Percentiles rank a stretch among this genome's conserved stretches.
phyloP scores from a whole-genome alignment of 2,888 invertebrate genomes.

The Malthinus flaveolus region DNA sequence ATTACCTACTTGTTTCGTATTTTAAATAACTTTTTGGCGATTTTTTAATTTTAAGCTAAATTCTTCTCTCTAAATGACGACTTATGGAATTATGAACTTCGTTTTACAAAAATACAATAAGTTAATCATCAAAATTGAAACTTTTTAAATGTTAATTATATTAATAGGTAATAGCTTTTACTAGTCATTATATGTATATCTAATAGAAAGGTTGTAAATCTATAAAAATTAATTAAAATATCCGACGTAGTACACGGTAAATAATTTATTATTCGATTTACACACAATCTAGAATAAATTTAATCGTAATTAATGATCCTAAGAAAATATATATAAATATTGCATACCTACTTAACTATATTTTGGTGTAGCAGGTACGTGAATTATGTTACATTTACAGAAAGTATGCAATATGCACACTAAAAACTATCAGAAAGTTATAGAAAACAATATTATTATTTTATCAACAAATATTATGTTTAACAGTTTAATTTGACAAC shows the following conservation, averaged over 20 bases:
- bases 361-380: constrained; percentile 7
- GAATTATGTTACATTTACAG: constrained; percentile 3
- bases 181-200: neutral
- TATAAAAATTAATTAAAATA: constrained; percentile 6
- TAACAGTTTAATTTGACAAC: constrained; percentile 3
- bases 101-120: constrained; percentile 4
- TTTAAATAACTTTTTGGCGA: no score
- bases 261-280: neutral
- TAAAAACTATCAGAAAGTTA: constrained; percentile 1
- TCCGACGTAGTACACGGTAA: neutral
- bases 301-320: constrained; percentile 1
- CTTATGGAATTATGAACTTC: constrained; percentile 1
- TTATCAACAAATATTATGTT: neutral
- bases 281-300: neutral
- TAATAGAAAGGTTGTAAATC: constrained; percentile 2
- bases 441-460: no score
- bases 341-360: constrained; percentile 5
- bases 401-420: constrained; percentile 4
- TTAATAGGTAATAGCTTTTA: neutral
- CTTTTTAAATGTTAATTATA: constrained; percentile 1
- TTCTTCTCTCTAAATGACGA: neutral
- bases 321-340: constrained; percentile 7
- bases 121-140: neutral
- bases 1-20: neutral
- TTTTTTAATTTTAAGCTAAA: neutral